These are phyloP conservation scores for Petaurus breviceps DNA, from an alignment of 2,113 vertebrate species.

Conservation along the genomic window DNA sequence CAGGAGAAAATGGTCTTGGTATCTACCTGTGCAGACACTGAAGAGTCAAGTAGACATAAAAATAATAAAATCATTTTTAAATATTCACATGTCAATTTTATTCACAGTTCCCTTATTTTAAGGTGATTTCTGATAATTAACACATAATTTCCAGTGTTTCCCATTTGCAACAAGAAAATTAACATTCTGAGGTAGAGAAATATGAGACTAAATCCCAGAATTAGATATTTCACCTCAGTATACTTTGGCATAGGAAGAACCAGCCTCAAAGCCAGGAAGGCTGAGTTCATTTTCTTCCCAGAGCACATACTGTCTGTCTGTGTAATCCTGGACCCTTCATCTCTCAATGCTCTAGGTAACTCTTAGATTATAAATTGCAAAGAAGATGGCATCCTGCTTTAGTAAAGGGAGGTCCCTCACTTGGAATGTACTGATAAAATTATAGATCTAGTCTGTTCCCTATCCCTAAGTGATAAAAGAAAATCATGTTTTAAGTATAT, in stretches of 20 bases:
- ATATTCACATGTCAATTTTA: neutral
- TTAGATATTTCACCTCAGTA: neutral
- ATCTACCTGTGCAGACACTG: accelerated
- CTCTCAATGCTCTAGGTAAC: too few relatives aligned
- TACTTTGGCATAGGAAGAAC: neutral
- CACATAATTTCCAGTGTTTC: neutral
- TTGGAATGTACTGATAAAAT: too few relatives aligned
- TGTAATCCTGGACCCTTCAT: too few relatives aligned
- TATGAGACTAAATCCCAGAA: neutral
- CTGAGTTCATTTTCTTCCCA: too few relatives aligned
- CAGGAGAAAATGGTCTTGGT: conserved; percentile 42
- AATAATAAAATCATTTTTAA: neutral
- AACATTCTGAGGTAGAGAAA: neutral
- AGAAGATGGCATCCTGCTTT: too few relatives aligned
- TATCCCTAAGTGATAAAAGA: too few relatives aligned
- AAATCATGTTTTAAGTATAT: too few relatives aligned
- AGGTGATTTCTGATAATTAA: neutral
- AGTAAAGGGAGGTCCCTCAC: too few relatives aligned
- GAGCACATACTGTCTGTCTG: too few relatives aligned
- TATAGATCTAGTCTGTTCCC: too few relatives aligned
- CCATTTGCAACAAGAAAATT: neutral
- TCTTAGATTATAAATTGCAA: too few relatives aligned
- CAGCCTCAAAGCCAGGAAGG: neutral
- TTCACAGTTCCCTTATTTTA: neutral
- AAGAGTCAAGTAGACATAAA: neutral